phyloP scores from a whole-genome alignment of 2,797 vertebrate species.

The Salmo trutta region DNA sequence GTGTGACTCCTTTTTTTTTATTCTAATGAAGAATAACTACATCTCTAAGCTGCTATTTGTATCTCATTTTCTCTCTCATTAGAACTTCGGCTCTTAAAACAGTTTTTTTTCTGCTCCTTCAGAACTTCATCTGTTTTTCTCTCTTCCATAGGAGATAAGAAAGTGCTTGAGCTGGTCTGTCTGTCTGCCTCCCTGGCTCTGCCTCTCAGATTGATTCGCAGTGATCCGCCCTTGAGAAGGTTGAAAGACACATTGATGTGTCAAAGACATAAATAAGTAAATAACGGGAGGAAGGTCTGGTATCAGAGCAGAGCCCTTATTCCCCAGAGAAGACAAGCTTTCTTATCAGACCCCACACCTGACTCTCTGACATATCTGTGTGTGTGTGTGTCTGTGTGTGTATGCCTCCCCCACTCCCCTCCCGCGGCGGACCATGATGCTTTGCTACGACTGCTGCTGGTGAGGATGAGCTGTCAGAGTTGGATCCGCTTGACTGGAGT shows the following conservation, averaged over 20 bases:
- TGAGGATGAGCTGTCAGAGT: constrained; percentile 21
- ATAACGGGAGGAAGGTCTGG: not conserved
- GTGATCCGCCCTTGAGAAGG: constrained; percentile 1
- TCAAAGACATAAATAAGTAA: not conserved
- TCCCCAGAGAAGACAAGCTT: not conserved
- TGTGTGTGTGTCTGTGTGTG: not conserved
- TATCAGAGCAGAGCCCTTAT: not conserved
- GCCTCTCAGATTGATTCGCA: not conserved
- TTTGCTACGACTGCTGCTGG: constrained; percentile 8
- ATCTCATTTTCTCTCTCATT: not conserved
- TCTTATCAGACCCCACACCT: constrained; percentile 9
- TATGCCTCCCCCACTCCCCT: not conserved
- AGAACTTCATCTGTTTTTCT: not conserved
- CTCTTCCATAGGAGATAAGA: not conserved
- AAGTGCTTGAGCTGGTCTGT: not conserved
- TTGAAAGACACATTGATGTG: constrained; percentile 8
- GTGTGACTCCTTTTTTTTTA: not conserved
- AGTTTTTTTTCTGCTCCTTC: not conserved
- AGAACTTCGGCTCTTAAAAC: not conserved
- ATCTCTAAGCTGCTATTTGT: constrained; percentile 3
- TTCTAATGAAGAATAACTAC: not conserved
- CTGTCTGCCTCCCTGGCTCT: not conserved
- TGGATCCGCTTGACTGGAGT: constrained; percentile 19
- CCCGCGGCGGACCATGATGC: not conserved
- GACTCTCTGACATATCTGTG: not conserved